Evolutionary conservation across 2,113 vertebrate species (phyloP).

Genomic region (Mastomys coucha): DNA sequence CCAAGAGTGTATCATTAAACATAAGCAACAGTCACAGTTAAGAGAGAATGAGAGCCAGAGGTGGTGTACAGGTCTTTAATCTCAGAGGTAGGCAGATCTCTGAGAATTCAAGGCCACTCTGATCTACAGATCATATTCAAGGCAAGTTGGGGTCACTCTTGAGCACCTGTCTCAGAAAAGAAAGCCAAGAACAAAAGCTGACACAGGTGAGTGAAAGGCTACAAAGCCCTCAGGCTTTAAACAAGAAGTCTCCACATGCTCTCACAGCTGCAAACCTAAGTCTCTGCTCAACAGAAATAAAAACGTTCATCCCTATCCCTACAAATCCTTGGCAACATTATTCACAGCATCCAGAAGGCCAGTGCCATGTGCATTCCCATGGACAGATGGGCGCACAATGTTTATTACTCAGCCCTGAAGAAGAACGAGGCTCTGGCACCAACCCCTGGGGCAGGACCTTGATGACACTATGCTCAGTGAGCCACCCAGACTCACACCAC

Average conservation of each 20-base stretch:
- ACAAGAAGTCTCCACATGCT: background rate
- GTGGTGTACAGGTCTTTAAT: background rate
- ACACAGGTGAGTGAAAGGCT: background rate
- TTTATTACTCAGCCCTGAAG: background rate
- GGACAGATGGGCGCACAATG: too few relatives aligned
- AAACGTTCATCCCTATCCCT: background rate
- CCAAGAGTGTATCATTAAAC: background rate
- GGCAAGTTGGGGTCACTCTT: background rate
- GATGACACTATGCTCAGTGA: background rate
- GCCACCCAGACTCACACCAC: background rate
- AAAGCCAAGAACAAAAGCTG: accelerated
- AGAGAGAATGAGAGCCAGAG: background rate
- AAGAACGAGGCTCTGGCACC: background rate
- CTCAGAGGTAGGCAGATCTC: background rate
- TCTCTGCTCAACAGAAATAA: background rate
- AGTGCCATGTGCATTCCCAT: background rate
- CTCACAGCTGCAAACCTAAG: background rate
- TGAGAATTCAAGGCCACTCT: background rate
- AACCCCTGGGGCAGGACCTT: background rate
- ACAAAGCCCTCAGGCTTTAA: background rate
- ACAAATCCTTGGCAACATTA: background rate
- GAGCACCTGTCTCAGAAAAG: background rate
- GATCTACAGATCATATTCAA: background rate
- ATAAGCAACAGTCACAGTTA: background rate
- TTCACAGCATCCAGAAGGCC: background rate